Conservation (phyloP, 2,888 invertebrate species). For the Pogonocherus hispidulus region DNA sequence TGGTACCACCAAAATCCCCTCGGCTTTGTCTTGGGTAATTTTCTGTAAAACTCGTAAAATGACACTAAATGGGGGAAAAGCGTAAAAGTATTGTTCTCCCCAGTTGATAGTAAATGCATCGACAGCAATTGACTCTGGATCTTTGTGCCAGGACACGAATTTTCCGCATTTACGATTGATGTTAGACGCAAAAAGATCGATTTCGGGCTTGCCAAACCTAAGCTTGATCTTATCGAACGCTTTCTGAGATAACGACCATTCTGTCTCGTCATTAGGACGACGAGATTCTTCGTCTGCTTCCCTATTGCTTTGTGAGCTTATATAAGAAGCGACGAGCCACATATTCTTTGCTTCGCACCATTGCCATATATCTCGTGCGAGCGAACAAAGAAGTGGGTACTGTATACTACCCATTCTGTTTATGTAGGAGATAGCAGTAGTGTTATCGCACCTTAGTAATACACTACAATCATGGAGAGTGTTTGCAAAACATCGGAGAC, state of each 20-base stretch:
- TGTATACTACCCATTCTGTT: background rate
- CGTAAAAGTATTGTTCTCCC: constrained; percentile 34
- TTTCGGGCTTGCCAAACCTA: constrained; percentile 38
- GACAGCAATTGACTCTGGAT: constrained; percentile 29
- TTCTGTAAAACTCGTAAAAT: constrained; percentile 47
- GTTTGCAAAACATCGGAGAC: background rate
- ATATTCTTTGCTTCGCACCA: constrained; percentile 6
- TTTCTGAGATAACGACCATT: background rate
- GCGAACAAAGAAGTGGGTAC: background rate
- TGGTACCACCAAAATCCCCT: constrained; percentile 36
- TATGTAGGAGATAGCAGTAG: background rate
- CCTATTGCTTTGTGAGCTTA: background rate
- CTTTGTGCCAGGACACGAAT: constrained; percentile 40
- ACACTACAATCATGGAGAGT: background rate
- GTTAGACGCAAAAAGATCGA: constrained; percentile 52
- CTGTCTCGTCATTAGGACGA: background rate
- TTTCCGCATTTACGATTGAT: constrained; percentile 50
- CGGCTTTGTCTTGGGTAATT: constrained; percentile 30
- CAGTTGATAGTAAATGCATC: constrained; percentile 39
- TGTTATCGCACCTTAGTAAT: background rate
- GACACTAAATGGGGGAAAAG: constrained; percentile 35
- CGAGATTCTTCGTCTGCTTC: constrained; percentile 5
- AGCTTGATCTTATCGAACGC: background rate
- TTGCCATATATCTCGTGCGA: background rate
- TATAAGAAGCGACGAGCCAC: background rate